These are phyloP conservation scores for Caenorhabditis sp. DNA, from an alignment of 2,888 invertebrate species.

Conservation along the genomic window DNA sequence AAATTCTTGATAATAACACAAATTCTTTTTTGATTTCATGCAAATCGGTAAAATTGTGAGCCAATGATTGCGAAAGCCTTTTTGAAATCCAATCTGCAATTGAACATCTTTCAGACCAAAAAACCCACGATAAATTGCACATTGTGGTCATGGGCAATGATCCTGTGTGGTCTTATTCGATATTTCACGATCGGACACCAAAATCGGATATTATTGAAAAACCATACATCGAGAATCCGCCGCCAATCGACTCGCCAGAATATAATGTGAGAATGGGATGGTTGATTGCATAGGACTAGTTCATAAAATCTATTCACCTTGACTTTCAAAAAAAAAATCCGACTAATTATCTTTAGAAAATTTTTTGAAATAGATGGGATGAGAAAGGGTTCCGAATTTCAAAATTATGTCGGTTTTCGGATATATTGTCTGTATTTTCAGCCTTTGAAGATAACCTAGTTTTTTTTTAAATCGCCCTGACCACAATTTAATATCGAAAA, in stretches of 20 bases:
- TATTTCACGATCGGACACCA: conserved; percentile 25
- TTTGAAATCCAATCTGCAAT: too few species aligned
- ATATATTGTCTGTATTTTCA: too few species aligned
- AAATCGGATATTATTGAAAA: not conserved
- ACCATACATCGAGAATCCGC: not conserved
- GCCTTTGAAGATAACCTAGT: too few species aligned
- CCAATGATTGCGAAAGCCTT: not conserved
- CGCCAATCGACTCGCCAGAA: not conserved
- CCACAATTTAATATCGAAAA: too few species aligned
- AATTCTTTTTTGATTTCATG: not conserved
- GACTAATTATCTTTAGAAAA: too few species aligned
- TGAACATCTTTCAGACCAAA: conserved; percentile 14
- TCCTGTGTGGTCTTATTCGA: conserved; percentile 29
- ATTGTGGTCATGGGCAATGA: conserved; percentile 43
- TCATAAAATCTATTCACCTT: conserved; percentile 13
- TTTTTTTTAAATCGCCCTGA: too few species aligned
- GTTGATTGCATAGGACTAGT: too few species aligned
- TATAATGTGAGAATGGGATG: not conserved
- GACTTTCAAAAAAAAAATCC: not conserved
- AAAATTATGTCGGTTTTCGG: too few species aligned
- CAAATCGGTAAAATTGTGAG: not conserved
- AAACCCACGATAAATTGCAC: conserved; percentile 12
- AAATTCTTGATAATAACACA: not conserved
- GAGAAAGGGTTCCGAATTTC: too few species aligned
- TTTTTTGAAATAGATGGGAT: too few species aligned